phyloP scores from a whole-genome alignment of 2,113 vertebrate species.

The Phalacrocorax pelagicus region DNA sequence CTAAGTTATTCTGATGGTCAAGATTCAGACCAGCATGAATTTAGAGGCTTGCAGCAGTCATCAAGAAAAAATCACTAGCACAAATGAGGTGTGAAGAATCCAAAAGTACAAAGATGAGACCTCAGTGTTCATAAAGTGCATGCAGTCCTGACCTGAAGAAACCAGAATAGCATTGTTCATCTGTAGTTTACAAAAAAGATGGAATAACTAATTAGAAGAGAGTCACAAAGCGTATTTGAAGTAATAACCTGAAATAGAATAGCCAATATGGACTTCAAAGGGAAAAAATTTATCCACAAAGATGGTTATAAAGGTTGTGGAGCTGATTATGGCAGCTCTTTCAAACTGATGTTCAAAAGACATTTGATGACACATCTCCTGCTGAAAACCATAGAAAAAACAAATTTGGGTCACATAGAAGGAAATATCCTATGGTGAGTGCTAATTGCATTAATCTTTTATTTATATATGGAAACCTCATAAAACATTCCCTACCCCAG shows the following conservation, averaged over 20 bases:
- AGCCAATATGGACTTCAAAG: constrained; percentile 29
- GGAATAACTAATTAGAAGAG: constrained; percentile 22
- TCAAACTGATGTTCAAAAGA: constrained; percentile 38
- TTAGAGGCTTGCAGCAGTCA: neutral
- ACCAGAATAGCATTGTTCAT: neutral
- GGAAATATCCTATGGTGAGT: constrained; percentile 44
- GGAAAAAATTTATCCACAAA: neutral
- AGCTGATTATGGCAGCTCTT: constrained; percentile 8
- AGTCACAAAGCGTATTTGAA: neutral
- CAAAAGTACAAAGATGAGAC: neutral
- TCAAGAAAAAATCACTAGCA: neutral
- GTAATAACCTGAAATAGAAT: constrained; percentile 41
- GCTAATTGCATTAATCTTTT: constrained; percentile 64
- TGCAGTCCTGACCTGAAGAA: neutral
- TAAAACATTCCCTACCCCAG: constrained; percentile 4
- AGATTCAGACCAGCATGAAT: neutral
- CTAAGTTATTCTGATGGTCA: neutral
- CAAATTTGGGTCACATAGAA: constrained; percentile 40
- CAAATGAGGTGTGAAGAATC: neutral
- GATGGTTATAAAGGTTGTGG: constrained; percentile 1
- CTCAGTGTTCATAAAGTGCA: neutral
- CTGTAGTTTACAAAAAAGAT: neutral
- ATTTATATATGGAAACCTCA: constrained; percentile 51
- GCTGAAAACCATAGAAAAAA: constrained; percentile 31
- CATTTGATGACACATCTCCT: constrained; percentile 34